Evolutionary conservation across 2,797 vertebrate genomes (phyloP), one percentile per base, ranked within the genome.

Genomic region (Myripristis murdjan): DNA sequence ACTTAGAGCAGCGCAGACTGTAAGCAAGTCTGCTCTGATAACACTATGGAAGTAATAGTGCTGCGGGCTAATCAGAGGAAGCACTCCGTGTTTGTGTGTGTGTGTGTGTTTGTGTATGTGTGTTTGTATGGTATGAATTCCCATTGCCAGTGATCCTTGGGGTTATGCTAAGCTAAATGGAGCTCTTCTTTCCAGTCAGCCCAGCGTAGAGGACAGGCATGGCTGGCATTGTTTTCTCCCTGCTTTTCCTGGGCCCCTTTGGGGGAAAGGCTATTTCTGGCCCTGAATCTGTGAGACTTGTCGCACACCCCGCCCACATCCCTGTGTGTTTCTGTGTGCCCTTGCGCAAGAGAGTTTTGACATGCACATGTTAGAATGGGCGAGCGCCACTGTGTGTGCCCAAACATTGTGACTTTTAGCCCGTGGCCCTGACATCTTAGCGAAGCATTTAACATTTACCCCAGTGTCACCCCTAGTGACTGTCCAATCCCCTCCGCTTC

Each of bases 251-350:
- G n/a, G 43, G 57, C 57, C 72, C 66, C 56, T 33, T 47, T 51
- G 49, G 52, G 67, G 66, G 37, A 64, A 49, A 43, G 57, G 53
- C 62, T 81, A 68, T 83, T 75, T 81, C 54, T 63, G 43, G 16
- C 65, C 3, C 18, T 69, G 52, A 62, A 75, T 59, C 66, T 37
- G 46, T 75, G 75, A 39, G 62, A 53, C 43, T n/a, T 43, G 12
- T 26, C 43, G 15, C 37, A 41, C 6, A 39, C 20, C 18, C 35
- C 61, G 37, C 53, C 33, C 15, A 26, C 26, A 23, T 28, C 33
- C 41, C 53, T 8, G 12, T 11, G 57, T 16, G 3, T 54, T 12
- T 24, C 41, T 56, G 31, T 39, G 52, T 57, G 69, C 28, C 22
- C 22, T 48, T 20, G 16, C 41, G 44, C 14, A 15, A 10, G 33